Conservation (phyloP, 2,113 vertebrate species). For the Tichodroma muraria region DNA sequence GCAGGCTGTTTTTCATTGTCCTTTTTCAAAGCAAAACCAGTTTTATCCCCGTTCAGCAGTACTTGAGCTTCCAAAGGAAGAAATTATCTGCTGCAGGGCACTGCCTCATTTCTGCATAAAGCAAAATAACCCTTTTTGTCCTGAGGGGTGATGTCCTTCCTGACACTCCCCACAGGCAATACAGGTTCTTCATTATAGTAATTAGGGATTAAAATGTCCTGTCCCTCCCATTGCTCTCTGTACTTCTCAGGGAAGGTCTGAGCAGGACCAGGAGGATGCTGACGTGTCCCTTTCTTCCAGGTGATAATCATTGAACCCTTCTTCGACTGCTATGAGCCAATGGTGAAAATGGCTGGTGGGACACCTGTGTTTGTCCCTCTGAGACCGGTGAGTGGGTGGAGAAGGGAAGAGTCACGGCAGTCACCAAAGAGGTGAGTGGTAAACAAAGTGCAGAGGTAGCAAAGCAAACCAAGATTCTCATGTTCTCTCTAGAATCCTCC, state of each 20-base stretch:
- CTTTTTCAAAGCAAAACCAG: not conserved
- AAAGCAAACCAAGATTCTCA: not conserved
- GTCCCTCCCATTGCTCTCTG: not conserved
- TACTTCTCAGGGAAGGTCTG: not conserved
- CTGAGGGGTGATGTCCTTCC: not conserved
- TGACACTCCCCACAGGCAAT: not conserved
- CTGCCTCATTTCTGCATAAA: not conserved
- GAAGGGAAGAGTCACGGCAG: not conserved
- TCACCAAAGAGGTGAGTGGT: not conserved
- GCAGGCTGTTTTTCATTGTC: not conserved
- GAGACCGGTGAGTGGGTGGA: slow-evolving; percentile 76
- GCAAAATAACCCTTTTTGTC: not conserved
- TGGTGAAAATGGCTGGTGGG: slow-evolving; percentile 90
- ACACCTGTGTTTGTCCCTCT: slow-evolving; percentile 81
- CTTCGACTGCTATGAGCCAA: slow-evolving; percentile 92
- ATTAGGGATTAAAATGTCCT: not conserved
- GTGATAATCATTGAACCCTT: slow-evolving; percentile 94
- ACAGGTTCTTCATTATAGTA: not conserved
- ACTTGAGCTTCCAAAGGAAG: not conserved
- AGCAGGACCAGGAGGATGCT: not conserved
- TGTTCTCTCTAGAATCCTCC: slow-evolving; percentile 62
- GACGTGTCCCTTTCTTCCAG: slow-evolving; percentile 58
- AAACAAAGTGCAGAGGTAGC: not conserved
- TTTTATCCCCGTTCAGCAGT: not conserved
- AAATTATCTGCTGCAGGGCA: not conserved